Evolutionary conservation across 2,888 invertebrate species (phyloP).

Genomic region (Diarsia mendica): DNA sequence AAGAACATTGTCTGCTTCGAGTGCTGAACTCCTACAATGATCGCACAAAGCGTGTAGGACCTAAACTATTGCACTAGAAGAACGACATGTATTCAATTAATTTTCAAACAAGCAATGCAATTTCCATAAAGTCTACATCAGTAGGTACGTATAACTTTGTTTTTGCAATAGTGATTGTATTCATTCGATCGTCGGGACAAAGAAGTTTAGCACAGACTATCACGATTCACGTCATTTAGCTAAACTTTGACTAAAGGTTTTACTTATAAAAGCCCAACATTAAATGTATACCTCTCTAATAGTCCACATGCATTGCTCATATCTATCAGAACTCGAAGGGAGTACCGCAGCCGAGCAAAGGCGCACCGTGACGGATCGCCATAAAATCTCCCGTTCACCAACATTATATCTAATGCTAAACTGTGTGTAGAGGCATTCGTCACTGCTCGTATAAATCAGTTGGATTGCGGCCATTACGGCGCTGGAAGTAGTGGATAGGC

Average conservation of each 20-base stretch:
- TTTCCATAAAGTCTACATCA: conserved; percentile 13
- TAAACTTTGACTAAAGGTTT: neutral
- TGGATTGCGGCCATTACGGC: conserved; percentile 66
- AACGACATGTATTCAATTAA: conserved; percentile 3
- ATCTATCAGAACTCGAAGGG: conserved; percentile 17
- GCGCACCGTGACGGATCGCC: conserved; percentile 65
- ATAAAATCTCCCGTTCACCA: conserved; percentile 70
- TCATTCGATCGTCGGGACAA: no score
- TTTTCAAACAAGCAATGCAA: conserved; percentile 5
- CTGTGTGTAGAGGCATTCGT: conserved; percentile 80
- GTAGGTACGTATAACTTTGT: neutral
- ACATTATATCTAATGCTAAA: conserved; percentile 74
- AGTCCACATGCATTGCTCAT: neutral
- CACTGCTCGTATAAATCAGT: conserved; percentile 74
- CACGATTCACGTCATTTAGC: no score
- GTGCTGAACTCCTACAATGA: neutral
- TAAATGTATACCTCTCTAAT: neutral
- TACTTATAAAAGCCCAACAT: neutral
- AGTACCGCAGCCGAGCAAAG: conserved; percentile 15
- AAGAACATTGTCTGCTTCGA: neutral
- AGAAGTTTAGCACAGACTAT: neutral
- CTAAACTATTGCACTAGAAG: neutral
- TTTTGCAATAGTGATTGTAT: neutral
- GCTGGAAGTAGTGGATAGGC: conserved; percentile 40
- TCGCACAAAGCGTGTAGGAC: neutral